A percentile compares a stretch with the other conserved stretches of the same genome.
Conservation (phyloP, 2,113 vertebrate species). For the Ramphastos sulfuratus region DNA sequence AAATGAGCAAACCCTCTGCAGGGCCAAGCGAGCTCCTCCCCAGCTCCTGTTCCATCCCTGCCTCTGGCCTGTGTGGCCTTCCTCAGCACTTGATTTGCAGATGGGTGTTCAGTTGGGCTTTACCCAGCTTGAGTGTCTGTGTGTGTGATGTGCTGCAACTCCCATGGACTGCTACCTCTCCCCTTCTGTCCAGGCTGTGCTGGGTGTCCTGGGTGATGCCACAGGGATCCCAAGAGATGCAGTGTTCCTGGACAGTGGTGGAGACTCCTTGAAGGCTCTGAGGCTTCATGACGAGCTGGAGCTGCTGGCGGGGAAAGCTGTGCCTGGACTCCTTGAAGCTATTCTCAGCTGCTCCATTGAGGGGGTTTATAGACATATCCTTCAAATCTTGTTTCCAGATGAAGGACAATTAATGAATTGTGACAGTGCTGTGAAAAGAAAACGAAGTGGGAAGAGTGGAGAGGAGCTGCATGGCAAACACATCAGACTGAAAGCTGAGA, state of each 20-base stretch:
- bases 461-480: slow-evolving; percentile 27
- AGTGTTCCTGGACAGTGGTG: slow-evolving; percentile 86
- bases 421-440: slow-evolving; percentile 59
- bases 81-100: neutral
- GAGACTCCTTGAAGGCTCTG: slow-evolving; percentile 90
- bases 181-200: slow-evolving; percentile 74
- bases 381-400: slow-evolving; percentile 37
- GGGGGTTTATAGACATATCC: slow-evolving; percentile 78
- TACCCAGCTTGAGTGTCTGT: neutral
- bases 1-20: neutral
- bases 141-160: neutral
- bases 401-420: neutral
- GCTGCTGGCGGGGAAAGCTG: slow-evolving; percentile 67
- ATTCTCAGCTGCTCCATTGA: slow-evolving; percentile 82
- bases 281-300: slow-evolving; percentile 82
- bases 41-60: neutral
- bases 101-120: neutral
- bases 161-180: neutral
- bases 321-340: slow-evolving; percentile 85
- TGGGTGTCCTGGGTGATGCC: slow-evolving; percentile 75
- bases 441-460: neutral
- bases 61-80: neutral
- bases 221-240: slow-evolving; percentile 74
- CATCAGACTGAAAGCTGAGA: slow-evolving; percentile 18
- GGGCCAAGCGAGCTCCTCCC: neutral